phyloP scores from a whole-genome alignment of 2,113 vertebrate species.

The Petrocephalus microphthalmus region DNA sequence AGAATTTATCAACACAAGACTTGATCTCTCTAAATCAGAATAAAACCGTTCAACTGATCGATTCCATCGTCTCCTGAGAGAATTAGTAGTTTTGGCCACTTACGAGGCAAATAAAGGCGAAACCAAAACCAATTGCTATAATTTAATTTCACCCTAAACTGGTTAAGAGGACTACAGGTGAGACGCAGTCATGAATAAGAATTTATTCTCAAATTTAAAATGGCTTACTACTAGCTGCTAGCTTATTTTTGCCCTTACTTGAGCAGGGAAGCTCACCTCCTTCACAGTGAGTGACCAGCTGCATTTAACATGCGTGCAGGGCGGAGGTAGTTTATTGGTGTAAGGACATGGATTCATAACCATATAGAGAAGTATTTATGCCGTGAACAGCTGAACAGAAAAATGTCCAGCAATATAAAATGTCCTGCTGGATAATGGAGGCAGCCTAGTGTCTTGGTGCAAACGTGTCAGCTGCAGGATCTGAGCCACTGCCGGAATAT shows the following conservation, averaged over 20 bases:
- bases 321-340: background rate
- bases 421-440: background rate
- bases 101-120: background rate
- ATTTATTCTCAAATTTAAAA: background rate
- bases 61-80: background rate
- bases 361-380: background rate
- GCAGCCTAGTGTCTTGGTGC: background rate
- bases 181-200: background rate
- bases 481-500: background rate
- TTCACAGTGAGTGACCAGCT: background rate
- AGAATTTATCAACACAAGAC: background rate
- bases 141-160: background rate
- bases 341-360: constrained; percentile 2
- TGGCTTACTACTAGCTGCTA: background rate
- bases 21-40: background rate
- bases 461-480: background rate
- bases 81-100: background rate
- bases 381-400: background rate
- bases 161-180: background rate
- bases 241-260: background rate
- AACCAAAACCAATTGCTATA: background rate
- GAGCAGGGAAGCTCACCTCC: background rate
- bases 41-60: background rate
- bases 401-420: background rate
- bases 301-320: background rate